These are phyloP conservation scores for Chloroceryle aenea DNA, from an alignment of 2,113 vertebrate genomes.

Conservation along the genomic window DNA sequence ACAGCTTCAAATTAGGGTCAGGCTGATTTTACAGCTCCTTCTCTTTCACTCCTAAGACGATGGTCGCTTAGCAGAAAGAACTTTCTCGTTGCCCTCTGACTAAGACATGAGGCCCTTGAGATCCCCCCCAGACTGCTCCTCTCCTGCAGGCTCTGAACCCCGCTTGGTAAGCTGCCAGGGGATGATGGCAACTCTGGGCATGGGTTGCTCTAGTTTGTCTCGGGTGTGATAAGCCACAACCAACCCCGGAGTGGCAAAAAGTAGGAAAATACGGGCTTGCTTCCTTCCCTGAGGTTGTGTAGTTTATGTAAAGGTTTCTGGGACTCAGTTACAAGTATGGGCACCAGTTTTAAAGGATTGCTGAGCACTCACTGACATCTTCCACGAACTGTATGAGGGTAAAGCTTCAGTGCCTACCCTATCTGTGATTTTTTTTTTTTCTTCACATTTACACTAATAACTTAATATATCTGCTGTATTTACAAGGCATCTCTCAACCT, in stretches of 20 bases:
- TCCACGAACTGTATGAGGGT: fast-evolving
- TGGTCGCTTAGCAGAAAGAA: not conserved
- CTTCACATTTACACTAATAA: not conserved
- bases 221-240: not conserved
- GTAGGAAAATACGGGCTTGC: not conserved
- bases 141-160: not conserved
- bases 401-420: not conserved
- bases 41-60: not conserved
- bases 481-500: slow-evolving; percentile 1
- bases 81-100: not conserved
- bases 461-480: not conserved
- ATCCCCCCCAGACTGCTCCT: fast-evolving
- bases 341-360: not conserved
- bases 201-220: not conserved
- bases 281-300: not conserved
- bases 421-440: not conserved
- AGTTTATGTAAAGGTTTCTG: not conserved
- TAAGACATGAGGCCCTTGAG: not conserved
- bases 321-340: not conserved
- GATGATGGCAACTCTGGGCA: not conserved
- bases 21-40: not conserved
- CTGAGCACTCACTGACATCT: not conserved
- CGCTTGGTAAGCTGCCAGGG: not conserved
- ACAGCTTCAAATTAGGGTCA: not conserved
- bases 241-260: not conserved